These are phyloP conservation scores for Diplolepis rosae DNA, from an alignment of 2,888 invertebrate species.

Conservation along the genomic window DNA sequence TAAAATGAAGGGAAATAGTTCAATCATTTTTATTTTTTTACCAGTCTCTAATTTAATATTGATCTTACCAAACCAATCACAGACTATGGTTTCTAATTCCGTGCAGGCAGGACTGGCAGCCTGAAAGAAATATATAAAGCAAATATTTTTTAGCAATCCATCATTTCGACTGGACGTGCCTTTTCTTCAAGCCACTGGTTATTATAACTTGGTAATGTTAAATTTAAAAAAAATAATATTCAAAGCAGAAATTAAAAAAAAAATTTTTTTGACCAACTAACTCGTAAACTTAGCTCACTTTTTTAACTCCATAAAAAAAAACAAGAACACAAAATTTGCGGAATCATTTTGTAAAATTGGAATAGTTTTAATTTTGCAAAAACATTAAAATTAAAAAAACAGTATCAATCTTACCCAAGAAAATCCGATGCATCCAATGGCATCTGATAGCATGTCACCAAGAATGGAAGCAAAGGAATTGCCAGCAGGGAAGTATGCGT, in stretches of 20 bases:
- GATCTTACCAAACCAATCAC: constrained; percentile 92
- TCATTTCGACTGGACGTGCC: neutral
- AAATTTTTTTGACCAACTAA: too few species aligned
- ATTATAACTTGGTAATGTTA: neutral
- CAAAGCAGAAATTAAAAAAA: too few species aligned
- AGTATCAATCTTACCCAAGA: constrained; percentile 96
- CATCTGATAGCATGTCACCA: constrained; percentile 97
- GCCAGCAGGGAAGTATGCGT: constrained; percentile 99
- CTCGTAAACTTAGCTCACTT: too few species aligned
- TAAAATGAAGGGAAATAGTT: neutral
- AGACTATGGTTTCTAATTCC: constrained; percentile 94
- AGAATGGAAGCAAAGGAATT: constrained; percentile 98
- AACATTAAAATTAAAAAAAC: too few species aligned
- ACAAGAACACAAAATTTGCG: too few species aligned
- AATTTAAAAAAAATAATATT: neutral
- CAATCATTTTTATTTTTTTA: neutral
- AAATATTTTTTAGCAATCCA: constrained; percentile 41
- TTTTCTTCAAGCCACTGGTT: neutral
- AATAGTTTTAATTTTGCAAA: too few species aligned
- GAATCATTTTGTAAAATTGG: too few species aligned
- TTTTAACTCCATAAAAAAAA: too few species aligned
- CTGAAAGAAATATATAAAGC: constrained; percentile 75
- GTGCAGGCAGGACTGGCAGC: constrained; percentile 98
- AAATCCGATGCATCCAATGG: constrained; percentile 98
- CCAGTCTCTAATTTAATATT: neutral